Base-by-base conservation (phyloP, 2,888 invertebrate genomes). In the Leistus spinibarbis region DNA sequence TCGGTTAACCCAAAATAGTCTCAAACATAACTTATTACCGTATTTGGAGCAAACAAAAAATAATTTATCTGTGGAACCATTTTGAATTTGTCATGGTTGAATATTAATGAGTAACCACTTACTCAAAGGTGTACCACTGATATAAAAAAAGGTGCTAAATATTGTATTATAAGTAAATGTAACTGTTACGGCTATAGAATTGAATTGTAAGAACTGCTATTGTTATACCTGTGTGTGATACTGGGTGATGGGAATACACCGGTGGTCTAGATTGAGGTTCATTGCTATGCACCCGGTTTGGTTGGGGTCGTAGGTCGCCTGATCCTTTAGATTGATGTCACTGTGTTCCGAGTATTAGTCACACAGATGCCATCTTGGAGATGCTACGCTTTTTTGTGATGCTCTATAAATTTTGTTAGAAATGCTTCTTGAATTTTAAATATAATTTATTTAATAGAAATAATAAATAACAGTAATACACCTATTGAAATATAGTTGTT, bases 41-140 rank as follows among this genome's bases (percentile, higher is more conserved):
- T 69, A 69, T 69, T 69, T 69, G 24, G 64, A 54, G 24, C 64
- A 71, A 71, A 71, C 70, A 70, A 70, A 70, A 70, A 70, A 70
- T 70, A 63, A 70, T 5, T 19, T 20, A 56, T 17, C 22, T 17
- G 10, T 16, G 68, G 17, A n/a, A n/a, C 40, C 70, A 70, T 70
- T 62, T 70, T 62, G n/a, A 4, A 27, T 70, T 71, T 71, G 64
- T 71, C 64, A 71, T 54, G 65, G 71, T 65, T 64, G 22, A 3
- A 53, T 62, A 27, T 68, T 68, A 68, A 68, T 68, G 68, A 56
- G 19, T 13, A 53, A 66, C 54, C 66, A 54, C 54, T 66, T 66
- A 17, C 20, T 57, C 20, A 40, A 66, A n/a, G 24, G 57, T 57
- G 9, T 57, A 57, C 17, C 17, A 57, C 17, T 16, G 20, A 22